phyloP scores from a whole-genome alignment of 2,113 vertebrate species.

The Quiscalus mexicanus region DNA sequence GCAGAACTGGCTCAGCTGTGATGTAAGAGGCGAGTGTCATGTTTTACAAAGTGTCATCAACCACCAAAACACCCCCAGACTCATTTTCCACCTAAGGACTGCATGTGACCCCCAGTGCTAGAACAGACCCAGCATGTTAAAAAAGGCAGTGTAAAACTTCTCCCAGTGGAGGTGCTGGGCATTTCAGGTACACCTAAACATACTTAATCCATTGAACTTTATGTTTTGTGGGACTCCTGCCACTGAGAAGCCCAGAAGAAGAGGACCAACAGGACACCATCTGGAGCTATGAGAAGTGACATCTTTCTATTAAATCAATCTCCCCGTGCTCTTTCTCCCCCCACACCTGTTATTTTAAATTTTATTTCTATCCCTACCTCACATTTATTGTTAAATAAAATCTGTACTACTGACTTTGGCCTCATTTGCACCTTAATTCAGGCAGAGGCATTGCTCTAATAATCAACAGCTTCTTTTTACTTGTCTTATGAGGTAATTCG shows the following conservation, averaged over 20 bases:
- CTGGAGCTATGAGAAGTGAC: not conserved
- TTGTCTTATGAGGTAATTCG: not conserved
- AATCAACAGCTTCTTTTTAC: not conserved
- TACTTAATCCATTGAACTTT: not conserved
- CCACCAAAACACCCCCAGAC: not conserved
- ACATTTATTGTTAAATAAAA: not conserved
- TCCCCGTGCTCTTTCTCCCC: not conserved
- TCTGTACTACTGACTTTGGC: not conserved
- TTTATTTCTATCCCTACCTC: not conserved
- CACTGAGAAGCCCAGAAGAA: not conserved
- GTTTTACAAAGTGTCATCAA: not conserved
- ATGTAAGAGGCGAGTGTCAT: not conserved
- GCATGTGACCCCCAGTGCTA: too few relatives aligned
- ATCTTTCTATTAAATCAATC: not conserved
- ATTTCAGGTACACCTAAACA: not conserved
- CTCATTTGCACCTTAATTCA: not conserved
- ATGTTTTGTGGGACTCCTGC: not conserved
- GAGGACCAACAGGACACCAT: not conserved
- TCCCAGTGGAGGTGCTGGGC: not conserved
- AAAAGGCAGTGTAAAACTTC: not conserved
- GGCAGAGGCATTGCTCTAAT: not conserved
- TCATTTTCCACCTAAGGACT: not conserved
- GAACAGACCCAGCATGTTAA: not conserved
- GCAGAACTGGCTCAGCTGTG: not conserved
- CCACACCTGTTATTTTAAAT: not conserved